A percentile compares a stretch with the other conserved stretches of the same genome.
Evolutionary conservation across 1,140 invertebrate genomes (phyloP).

Genomic region (Prorops nasuta): DNA sequence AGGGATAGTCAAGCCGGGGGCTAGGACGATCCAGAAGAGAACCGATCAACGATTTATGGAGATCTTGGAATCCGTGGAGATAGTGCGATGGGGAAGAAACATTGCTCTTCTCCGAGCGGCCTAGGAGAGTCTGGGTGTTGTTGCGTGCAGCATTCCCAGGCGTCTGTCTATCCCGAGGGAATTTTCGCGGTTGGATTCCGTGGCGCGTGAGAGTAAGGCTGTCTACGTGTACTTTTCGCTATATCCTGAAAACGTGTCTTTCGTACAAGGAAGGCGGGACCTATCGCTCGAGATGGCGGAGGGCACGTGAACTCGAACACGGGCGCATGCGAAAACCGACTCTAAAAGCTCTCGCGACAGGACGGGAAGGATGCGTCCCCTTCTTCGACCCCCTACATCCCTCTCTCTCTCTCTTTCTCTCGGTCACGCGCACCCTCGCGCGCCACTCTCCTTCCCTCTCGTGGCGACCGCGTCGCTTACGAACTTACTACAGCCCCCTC

Average conservation of each 20-base stretch:
- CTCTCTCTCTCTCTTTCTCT: conserved; percentile 7
- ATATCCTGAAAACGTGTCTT: conserved; percentile 31
- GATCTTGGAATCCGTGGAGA: too few relatives aligned
- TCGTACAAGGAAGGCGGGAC: conserved; percentile 39
- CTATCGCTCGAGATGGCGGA: conserved; percentile 38
- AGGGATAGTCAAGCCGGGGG: too few relatives aligned
- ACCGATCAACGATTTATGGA: too few relatives aligned
- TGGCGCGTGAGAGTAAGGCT: conserved; percentile 9
- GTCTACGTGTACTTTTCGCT: conserved; percentile 32
- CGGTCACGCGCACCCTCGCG: neutral
- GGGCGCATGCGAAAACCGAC: conserved; percentile 46
- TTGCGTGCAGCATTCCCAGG: too few relatives aligned
- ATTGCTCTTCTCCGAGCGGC: too few relatives aligned
- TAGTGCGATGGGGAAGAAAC: too few relatives aligned
- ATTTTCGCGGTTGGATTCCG: conserved; percentile 23
- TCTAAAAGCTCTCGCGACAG: conserved; percentile 32
- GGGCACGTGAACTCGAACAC: conserved; percentile 34
- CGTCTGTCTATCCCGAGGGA: conserved; percentile 16
- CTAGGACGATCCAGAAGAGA: too few relatives aligned
- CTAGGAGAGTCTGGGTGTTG: too few relatives aligned
- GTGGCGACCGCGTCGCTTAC: conserved; percentile 1
- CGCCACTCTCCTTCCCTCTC: conserved; percentile 4
- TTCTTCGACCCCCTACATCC: conserved; percentile 2
- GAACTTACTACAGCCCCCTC: conserved; percentile 21
- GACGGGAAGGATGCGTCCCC: conserved; percentile 28